Evolutionary conservation across 1,140 invertebrate species (phyloP).

Genomic region (Myzus persicae): DNA sequence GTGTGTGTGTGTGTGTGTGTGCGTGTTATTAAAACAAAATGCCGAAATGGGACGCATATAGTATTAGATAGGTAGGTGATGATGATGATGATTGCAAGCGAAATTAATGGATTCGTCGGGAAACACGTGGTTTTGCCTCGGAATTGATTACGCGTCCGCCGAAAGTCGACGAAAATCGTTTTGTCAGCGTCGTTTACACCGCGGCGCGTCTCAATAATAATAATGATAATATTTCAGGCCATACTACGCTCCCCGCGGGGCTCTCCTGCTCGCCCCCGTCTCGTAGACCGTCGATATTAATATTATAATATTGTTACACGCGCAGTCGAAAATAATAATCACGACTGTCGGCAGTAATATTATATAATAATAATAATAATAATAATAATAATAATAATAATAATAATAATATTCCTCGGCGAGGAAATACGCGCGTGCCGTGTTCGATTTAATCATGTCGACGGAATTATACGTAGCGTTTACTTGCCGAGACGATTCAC

Average conservation of each 20-base stretch:
- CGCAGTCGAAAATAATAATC: not conserved
- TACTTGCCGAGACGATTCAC: too few relatives aligned
- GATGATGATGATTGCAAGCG: not conserved
- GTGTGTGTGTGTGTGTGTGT: too few relatives aligned
- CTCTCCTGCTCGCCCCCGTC: not conserved
- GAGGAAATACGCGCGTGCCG: not conserved
- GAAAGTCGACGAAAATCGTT: constrained; percentile 27
- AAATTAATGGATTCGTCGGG: not conserved
- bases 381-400: too few relatives aligned
- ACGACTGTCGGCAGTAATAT: not conserved
- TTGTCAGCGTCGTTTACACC: constrained; percentile 25
- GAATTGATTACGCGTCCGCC: not conserved
- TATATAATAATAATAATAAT: too few relatives aligned
- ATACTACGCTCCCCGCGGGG: not conserved
- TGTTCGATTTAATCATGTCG: not conserved
- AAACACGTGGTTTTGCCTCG: not conserved
- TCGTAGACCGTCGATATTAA: not conserved
- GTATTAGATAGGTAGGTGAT: too few relatives aligned
- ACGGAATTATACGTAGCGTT: not conserved
- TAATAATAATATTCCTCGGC: not conserved
- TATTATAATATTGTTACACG: not conserved
- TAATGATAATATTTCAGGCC: not conserved
- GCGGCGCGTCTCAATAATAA: constrained; percentile 17
- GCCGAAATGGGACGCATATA: not conserved
- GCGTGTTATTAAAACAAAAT: not conserved